Evolutionary conservation across 1,140 invertebrate genomes (phyloP), one percentile per base, ranked within the genome.

Genomic region (Spodoptera frugiperda): DNA sequence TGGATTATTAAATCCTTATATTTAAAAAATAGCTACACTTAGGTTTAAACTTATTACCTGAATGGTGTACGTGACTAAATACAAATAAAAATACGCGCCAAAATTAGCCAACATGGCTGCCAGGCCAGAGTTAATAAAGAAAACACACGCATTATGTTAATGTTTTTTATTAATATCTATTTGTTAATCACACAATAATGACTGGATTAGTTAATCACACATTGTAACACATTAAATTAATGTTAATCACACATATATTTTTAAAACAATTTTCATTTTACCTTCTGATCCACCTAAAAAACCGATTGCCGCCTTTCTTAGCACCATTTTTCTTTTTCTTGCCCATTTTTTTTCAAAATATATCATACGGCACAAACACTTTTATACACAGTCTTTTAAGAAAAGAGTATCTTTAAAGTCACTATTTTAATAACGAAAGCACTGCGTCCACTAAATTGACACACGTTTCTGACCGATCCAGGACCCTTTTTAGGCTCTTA

Each of bases 211-310:
- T 71, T 55, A 55, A 71, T 21, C 53, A 71, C 71, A 59, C 70
- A 61, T 8, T 48, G n/a, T n/a, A 46, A 49, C 17, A 6, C 5
- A 39, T 39, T 9, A 39, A 39, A 39, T 39, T 39, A 39, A 39
- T 39, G 33, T 39, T 39, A 39, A 39, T 39, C 33, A 39, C 33
- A 39, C 33, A 39, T 6, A 2, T 39, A n/a, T 39, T 33, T 9
- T 39, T 39, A 39, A 1, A 25, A 25, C 25, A 25, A 25, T 25
- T n/a, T n/a, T n/a, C n/a, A 25, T 25, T 49, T 81, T 93, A 93
- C 91, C 91, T 93, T 88, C 89, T 86, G 73, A 93, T 93, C 90
- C 91, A 93, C 51, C 91, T 88, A 78, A 93, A 93, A 78, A 93
- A 93, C 75, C 90, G 84, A 82, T 90, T 92, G 49, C 89, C 89